Evolutionary conservation across 2,113 vertebrate genomes (phyloP).

Genomic region (Aphelocoma coerulescens): DNA sequence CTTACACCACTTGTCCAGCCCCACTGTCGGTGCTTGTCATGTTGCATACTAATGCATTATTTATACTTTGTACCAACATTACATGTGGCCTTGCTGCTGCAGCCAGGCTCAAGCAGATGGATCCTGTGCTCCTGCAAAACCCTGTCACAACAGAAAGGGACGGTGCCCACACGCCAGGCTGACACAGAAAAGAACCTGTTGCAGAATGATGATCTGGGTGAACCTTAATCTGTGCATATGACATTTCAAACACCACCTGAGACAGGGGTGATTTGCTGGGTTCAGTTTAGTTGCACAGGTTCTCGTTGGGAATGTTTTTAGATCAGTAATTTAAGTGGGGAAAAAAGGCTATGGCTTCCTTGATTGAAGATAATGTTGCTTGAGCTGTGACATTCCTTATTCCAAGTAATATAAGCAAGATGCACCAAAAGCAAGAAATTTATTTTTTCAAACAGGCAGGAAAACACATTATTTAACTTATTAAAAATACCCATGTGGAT

Average conservation of each 20-base stretch:
- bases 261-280: not conserved
- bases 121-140: not conserved
- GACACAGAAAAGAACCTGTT: not conserved
- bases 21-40: not conserved
- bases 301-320: not conserved
- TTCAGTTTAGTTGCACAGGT: not conserved
- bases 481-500: slow-evolving; percentile 37
- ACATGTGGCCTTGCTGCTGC: not conserved
- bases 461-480: not conserved
- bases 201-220: not conserved
- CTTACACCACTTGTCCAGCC: not conserved
- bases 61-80: not conserved
- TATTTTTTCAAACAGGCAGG: slow-evolving; percentile 17
- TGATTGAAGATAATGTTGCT: slow-evolving; percentile 1
- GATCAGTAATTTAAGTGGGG: not conserved
- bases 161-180: accelerated
- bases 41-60: not conserved
- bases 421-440: not conserved
- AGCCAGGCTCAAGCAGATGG: not conserved
- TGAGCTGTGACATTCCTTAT: not conserved
- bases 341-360: not conserved
- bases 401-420: not conserved
- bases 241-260: not conserved
- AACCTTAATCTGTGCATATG: not conserved
- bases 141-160: not conserved